A percentile compares a stretch with the other conserved stretches of the same genome.
Conservation (phyloP, 92 coral and sea anemone genomes). For the Zoanthus solanderi region DNA sequence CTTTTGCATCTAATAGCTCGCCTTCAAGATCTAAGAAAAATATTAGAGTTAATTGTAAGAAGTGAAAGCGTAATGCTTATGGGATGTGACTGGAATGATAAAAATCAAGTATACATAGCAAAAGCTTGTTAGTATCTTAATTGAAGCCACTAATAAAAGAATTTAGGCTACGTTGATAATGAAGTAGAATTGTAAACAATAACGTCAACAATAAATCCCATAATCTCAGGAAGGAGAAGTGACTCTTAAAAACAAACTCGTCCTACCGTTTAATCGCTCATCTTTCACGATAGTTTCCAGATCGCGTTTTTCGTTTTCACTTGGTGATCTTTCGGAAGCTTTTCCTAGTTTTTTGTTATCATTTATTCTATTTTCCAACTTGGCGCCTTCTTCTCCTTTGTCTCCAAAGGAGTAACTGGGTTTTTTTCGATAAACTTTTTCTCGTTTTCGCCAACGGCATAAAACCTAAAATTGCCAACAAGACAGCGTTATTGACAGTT, state of each 20-base stretch:
- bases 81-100: too few relatives aligned
- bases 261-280: slow-evolving; percentile 4
- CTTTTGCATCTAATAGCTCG: slow-evolving; percentile 31
- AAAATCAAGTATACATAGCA: too few relatives aligned
- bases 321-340: background rate
- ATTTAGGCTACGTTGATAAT: too few relatives aligned
- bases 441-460: slow-evolving; percentile 31
- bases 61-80: too few relatives aligned
- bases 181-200: background rate
- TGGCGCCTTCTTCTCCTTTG: background rate
- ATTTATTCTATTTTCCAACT: background rate
- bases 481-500: too few relatives aligned
- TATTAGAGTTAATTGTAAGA: background rate
- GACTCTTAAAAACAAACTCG: background rate
- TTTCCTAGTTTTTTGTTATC: background rate
- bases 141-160: too few relatives aligned
- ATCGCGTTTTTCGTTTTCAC: background rate
- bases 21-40: slow-evolving; percentile 12
- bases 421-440: background rate
- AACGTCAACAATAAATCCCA: background rate
- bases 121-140: too few relatives aligned
- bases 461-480: slow-evolving; percentile 14
- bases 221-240: background rate
- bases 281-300: background rate
- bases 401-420: background rate